Conservation (phyloP, 1,140 invertebrate genomes). For the Saccostrea glomerata region DNA sequence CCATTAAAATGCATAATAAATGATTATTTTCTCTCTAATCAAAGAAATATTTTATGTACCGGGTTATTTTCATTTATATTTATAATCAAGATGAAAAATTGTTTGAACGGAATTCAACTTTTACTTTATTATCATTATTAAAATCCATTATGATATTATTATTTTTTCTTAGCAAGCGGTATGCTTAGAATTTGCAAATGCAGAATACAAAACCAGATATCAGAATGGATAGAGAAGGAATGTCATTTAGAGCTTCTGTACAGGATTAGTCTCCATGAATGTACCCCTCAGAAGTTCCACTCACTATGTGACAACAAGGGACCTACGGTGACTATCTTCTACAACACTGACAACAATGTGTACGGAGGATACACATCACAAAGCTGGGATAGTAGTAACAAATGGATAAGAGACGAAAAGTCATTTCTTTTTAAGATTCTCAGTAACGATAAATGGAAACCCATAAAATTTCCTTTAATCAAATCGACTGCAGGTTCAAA, state of each 20-base stretch:
- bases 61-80: too few species aligned
- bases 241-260: neutral
- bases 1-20: too few species aligned
- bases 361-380: slow-evolving; percentile 53
- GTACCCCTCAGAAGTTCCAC: neutral
- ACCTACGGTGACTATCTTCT: slow-evolving; percentile 23
- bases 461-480: slow-evolving; percentile 10
- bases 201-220: too few species aligned
- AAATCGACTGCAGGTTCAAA: neutral
- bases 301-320: neutral
- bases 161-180: too few species aligned
- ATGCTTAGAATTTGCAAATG: too few species aligned
- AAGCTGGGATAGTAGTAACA: slow-evolving; percentile 44
- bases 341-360: slow-evolving; percentile 51
- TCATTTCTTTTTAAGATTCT: slow-evolving; percentile 55
- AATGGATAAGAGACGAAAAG: slow-evolving; percentile 43
- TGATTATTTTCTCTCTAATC: too few species aligned
- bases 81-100: too few species aligned
- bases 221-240: neutral
- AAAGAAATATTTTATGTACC: too few species aligned
- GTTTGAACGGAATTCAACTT: too few species aligned
- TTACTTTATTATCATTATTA: too few species aligned
- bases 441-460: neutral
- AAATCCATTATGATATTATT: too few species aligned
- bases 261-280: neutral